Percentiles rank a stretch among this genome's conserved stretches.
phyloP scores from a whole-genome alignment of 2,113 vertebrate genomes.

The Vireo altiloquus region DNA sequence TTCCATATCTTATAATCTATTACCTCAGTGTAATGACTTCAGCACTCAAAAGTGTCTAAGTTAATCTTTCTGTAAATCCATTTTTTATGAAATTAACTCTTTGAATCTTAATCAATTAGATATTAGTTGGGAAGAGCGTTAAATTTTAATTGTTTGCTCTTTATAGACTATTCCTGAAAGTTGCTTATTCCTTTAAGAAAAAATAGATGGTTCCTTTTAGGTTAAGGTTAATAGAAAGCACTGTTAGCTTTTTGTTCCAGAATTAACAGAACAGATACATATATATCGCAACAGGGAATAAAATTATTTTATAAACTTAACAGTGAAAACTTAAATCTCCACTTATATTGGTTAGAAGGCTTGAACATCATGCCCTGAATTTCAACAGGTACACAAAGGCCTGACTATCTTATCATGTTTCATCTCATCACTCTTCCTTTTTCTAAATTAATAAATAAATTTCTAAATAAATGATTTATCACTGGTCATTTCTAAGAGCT shows the following conservation, averaged over 20 bases:
- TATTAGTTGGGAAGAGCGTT: background rate
- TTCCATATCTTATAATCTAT: background rate
- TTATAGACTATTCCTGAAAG: background rate
- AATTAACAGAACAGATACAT: background rate
- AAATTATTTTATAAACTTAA: background rate
- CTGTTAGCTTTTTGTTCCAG: background rate
- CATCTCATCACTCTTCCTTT: background rate
- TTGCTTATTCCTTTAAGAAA: slow-evolving; percentile 10
- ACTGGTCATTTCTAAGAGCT: background rate
- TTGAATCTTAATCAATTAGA: background rate
- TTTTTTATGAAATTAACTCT: background rate
- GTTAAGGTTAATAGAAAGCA: background rate
- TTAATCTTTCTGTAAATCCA: background rate
- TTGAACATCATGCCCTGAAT: background rate
- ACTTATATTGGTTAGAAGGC: background rate
- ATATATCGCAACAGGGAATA: background rate
- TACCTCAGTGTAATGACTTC: background rate
- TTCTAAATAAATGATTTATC: background rate
- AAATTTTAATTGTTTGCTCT: background rate
- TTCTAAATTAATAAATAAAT: too few species aligned
- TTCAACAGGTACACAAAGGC: background rate
- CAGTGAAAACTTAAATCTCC: background rate
- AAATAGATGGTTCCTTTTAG: background rate
- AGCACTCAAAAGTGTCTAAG: background rate
- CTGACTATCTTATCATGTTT: background rate